Evolutionary conservation across 37 sponge, comb jelly and placozoan genomes (phyloP).

Genomic region (Aplysina aerophoba): DNA sequence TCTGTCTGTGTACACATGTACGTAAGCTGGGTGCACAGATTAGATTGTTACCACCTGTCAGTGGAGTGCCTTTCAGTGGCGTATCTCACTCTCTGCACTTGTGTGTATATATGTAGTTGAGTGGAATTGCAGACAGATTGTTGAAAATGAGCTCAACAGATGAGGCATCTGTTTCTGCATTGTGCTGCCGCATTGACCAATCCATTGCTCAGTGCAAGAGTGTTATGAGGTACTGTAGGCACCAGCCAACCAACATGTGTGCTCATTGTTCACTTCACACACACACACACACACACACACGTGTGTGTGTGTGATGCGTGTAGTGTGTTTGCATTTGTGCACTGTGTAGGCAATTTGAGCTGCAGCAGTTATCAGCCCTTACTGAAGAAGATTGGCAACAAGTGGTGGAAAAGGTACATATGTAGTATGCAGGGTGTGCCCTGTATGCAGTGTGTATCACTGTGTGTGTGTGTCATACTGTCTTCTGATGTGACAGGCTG

Average conservation of each 20-base stretch:
- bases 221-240: no score
- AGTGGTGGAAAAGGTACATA: not conserved
- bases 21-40: no score
- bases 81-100: not conserved
- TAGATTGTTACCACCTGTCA: no score
- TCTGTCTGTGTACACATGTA: no score
- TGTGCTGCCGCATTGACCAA: no score
- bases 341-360: not conserved
- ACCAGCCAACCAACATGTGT: no score
- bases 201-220: no score
- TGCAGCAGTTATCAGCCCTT: not conserved
- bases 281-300: no score
- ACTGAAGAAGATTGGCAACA: slow-evolving; percentile 9
- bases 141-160: slow-evolving; percentile 23
- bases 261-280: no score
- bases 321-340: no score
- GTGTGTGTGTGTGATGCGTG: no score
- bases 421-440: not conserved
- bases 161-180: not conserved
- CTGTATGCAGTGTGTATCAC: not conserved
- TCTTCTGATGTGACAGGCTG: not conserved
- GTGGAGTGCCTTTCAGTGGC: no score
- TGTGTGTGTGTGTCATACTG: not conserved
- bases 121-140: slow-evolving; percentile 1
- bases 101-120: not conserved